These are phyloP conservation scores for Boulengeromyrus knoepffleri DNA, from an alignment of 2,113 vertebrate genomes.

Conservation along the genomic window DNA sequence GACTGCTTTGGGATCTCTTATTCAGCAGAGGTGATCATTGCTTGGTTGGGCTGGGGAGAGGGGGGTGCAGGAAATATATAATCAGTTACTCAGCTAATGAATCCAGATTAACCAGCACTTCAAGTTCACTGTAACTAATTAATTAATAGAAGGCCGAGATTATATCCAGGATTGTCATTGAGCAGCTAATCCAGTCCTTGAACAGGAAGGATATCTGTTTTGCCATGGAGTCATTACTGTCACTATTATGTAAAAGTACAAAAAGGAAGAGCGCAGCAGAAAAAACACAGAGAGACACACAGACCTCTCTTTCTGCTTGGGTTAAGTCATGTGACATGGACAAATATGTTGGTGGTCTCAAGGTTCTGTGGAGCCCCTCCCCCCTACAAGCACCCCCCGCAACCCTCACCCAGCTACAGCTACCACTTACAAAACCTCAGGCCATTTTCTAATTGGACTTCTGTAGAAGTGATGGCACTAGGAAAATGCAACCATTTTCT, in stretches of 20 bases:
- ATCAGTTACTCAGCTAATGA: background rate
- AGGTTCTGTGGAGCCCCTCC: constrained; percentile 29
- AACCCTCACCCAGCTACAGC: constrained; percentile 19
- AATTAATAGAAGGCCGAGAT: background rate
- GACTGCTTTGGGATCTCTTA: background rate
- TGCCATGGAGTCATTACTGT: constrained; percentile 15
- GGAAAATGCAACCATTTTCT: constrained; percentile 46
- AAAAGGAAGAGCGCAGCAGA: constrained; percentile 26
- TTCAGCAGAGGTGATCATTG: background rate
- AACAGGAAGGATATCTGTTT: constrained; percentile 4
- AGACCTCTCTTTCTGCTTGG: constrained; percentile 38
- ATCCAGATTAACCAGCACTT: background rate
- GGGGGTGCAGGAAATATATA: background rate
- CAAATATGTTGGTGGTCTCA: constrained; percentile 62
- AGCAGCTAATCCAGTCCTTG: background rate
- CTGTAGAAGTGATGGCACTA: constrained; percentile 37
- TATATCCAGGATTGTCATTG: background rate
- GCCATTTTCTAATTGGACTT: constrained; percentile 62
- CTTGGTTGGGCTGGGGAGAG: background rate
- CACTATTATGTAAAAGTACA: constrained; percentile 22
- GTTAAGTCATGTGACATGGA: constrained; percentile 46
- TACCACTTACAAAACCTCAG: constrained; percentile 49
- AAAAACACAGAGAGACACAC: constrained; percentile 44
- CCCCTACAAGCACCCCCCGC: constrained; percentile 20
- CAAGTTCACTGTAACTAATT: background rate